Base-by-base conservation (phyloP, 2,113 vertebrate species). In the Nothobranchius kuhntae region DNA sequence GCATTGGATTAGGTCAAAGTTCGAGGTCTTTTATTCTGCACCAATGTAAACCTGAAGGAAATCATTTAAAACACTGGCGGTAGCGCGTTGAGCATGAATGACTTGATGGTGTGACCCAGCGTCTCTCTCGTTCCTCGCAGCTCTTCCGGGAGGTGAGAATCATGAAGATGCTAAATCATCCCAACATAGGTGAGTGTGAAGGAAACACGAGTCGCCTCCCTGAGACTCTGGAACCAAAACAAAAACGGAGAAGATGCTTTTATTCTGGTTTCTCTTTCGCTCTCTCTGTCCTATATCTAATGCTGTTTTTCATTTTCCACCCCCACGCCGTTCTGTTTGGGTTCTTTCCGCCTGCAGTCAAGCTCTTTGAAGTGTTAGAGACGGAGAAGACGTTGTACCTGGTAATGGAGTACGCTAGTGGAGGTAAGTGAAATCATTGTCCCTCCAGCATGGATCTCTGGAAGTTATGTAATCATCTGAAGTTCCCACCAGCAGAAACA, bases 161-260 rank as follows among this genome's bases (percentile, higher is more conserved):
- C 86, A 98, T 98, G 96, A 97, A 98, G 90, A 90, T 96, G 82
- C 85, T 98, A 88, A 98, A 96, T 91, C 96, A 98, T 80, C 96
- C 96, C 70, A 98, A 98, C 89, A 97, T 97, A 91, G 96, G 96
- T 98, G 88, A 97, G 94, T 82, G 48, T 61, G 2, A 10, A 44
- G 46, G 13, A 63, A 70, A 57, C 26, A 4, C 5, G 1, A 44
- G 4, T 68, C 71, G 52, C 59, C 59, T 48, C 46, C 11, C 9
- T 10, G 40, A n/a, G 4, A 62, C 15, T 26, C 9, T 53, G 65
- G 58, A 57, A 6, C 7, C 38, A 7, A 40, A 9, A 40, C 38
- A 40, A 40, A 53, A 53, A 1, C 11, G 4, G 8, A 26, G 40
- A 47, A n/a, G 7, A n/a, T 17, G 7, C 9, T 60, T 40, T 45